These are phyloP conservation scores for Ochotona princeps DNA, from an alignment of 2,113 vertebrate genomes.

Conservation along the genomic window DNA sequence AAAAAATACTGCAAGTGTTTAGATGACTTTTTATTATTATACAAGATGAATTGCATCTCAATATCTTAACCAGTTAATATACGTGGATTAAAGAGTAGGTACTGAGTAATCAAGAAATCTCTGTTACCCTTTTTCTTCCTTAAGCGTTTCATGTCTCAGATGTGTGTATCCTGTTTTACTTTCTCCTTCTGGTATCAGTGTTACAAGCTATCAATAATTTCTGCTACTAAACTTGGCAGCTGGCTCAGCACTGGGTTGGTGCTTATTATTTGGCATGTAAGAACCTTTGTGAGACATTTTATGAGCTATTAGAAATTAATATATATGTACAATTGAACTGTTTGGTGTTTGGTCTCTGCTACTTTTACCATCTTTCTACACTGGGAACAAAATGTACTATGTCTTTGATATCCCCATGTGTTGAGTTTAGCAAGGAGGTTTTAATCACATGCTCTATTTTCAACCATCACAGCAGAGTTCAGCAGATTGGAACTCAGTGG, in stretches of 20 bases:
- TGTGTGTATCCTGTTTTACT: background rate
- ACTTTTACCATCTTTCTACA: slow-evolving; percentile 30
- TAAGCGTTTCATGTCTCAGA: background rate
- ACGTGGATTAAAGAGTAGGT: background rate
- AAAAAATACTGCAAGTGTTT: background rate
- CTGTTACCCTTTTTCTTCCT: background rate
- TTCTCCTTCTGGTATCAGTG: background rate
- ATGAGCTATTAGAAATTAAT: background rate
- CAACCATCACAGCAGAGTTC: slow-evolving; percentile 39
- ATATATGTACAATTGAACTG: background rate
- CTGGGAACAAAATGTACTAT: slow-evolving; percentile 33
- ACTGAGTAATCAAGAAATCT: background rate
- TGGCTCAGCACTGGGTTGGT: background rate
- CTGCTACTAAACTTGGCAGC: background rate
- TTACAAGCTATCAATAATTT: background rate
- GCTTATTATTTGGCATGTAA: background rate
- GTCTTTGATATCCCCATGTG: slow-evolving; percentile 37
- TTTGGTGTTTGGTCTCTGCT: background rate
- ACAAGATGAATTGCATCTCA: background rate
- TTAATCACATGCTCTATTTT: slow-evolving; percentile 64
- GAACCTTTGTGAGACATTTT: background rate
- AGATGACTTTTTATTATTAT: background rate
- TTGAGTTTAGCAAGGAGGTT: slow-evolving; percentile 14
- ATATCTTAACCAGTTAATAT: background rate
- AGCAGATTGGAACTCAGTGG: slow-evolving; percentile 73